Evolutionary conservation across 1,140 invertebrate genomes (phyloP).

Genomic region (Cotesia vestalis): DNA sequence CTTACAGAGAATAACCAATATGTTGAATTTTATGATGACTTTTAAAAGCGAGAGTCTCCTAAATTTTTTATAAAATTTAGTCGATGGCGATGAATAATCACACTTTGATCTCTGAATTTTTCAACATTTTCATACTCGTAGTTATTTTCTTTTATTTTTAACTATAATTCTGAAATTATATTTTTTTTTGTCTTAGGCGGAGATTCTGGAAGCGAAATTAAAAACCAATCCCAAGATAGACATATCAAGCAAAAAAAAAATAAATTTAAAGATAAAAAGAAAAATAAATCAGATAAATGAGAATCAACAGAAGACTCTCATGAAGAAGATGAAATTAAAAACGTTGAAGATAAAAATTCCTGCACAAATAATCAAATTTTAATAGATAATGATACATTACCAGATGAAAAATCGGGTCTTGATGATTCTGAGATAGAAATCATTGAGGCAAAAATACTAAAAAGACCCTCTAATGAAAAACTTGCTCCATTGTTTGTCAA

Average conservation of each 20-base stretch:
- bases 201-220: too few relatives aligned
- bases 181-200: too few relatives aligned
- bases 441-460: conserved; percentile 1
- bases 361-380: background rate
- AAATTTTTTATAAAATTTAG: conserved; percentile 42
- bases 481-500: conserved; percentile 63
- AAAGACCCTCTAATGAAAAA: conserved; percentile 46
- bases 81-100: conserved; percentile 61
- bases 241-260: too few relatives aligned
- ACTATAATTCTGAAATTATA: too few relatives aligned
- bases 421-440: background rate
- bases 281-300: background rate
- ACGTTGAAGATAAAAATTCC: too few relatives aligned
- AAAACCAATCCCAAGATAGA: too few relatives aligned
- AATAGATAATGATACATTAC: background rate
- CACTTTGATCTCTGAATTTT: conserved; percentile 64
- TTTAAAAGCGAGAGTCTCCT: conserved; percentile 54
- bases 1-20: too few relatives aligned
- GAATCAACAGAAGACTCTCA: conserved; percentile 16
- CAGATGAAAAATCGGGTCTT: background rate
- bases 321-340: conserved; percentile 17
- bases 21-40: conserved; percentile 20
- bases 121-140: too few relatives aligned
- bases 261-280: background rate
- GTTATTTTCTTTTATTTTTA: too few relatives aligned